Percentiles rank a stretch among this genome's conserved stretches.
These are phyloP conservation scores for Salvelinus sp. DNA, from an alignment of 2,113 vertebrate genomes.

Conservation along the genomic window DNA sequence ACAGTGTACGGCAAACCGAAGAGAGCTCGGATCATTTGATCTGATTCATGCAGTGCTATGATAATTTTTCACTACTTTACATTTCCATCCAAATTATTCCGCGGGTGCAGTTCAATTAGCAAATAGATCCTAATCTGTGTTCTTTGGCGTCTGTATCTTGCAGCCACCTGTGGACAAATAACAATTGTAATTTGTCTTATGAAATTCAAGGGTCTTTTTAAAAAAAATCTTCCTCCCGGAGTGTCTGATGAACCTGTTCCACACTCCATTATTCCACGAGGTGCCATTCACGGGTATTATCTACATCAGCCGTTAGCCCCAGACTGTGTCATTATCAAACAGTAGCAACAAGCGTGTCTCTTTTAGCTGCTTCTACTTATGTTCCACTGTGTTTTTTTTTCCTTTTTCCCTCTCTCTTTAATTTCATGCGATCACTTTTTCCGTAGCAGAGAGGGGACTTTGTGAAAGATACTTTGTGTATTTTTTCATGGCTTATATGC, in stretches of 20 bases:
- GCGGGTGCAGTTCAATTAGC: neutral
- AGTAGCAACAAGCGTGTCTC: neutral
- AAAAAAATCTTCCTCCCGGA: neutral
- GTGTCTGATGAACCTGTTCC: constrained; percentile 3
- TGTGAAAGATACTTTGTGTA: neutral
- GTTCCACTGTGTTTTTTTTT: neutral
- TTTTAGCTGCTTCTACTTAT: neutral
- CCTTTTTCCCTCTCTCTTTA: neutral
- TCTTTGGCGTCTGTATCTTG: neutral
- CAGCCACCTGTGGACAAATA: neutral
- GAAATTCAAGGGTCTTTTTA: neutral
- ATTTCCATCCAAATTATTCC: neutral
- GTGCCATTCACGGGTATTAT: constrained; percentile 12
- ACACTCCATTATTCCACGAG: neutral
- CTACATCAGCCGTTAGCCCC: neutral
- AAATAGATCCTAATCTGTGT: neutral
- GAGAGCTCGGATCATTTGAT: constrained; percentile 3
- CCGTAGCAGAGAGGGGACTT: neutral
- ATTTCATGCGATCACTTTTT: neutral
- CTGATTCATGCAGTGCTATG: neutral
- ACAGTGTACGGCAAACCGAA: neutral
- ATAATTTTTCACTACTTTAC: neutral
- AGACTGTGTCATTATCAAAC: neutral
- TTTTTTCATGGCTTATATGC: neutral
- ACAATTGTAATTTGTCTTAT: neutral